Evolutionary conservation across 2,888 invertebrate genomes (phyloP).

Genomic region (Drosophila fungiperda): DNA sequence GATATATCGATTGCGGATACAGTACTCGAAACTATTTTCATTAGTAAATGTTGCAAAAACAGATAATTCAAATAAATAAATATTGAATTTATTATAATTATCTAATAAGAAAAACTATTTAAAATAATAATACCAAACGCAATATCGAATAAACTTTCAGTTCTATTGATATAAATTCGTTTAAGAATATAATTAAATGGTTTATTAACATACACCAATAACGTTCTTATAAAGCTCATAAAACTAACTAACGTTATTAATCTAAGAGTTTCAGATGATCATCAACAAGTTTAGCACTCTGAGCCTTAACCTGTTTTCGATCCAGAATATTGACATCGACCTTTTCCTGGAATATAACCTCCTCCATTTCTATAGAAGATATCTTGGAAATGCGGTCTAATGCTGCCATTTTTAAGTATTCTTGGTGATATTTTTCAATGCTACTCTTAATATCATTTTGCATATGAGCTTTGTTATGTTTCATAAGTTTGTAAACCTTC

Average conservation of each 20-base stretch:
- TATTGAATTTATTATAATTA: too few species aligned
- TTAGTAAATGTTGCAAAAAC: too few species aligned
- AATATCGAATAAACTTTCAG: not conserved
- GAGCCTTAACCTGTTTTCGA: slow-evolving; percentile 81
- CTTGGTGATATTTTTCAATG: slow-evolving; percentile 65
- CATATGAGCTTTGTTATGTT: slow-evolving; percentile 44
- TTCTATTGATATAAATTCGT: not conserved
- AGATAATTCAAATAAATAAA: too few species aligned
- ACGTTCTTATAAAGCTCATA: not conserved
- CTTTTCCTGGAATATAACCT: slow-evolving; percentile 64
- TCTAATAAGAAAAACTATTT: too few species aligned
- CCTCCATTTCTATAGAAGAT: slow-evolving; percentile 26
- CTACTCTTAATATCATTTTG: slow-evolving; percentile 6
- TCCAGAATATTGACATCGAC: slow-evolving; percentile 69
- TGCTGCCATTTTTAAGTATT: slow-evolving; percentile 45
- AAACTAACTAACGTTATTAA: not conserved
- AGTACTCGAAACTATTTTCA: too few species aligned
- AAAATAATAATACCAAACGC: not conserved
- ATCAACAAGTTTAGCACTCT: slow-evolving; percentile 82
- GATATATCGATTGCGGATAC: too few species aligned
- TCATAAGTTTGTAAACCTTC: slow-evolving; percentile 71
- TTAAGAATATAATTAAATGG: not conserved
- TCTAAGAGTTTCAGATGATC: slow-evolving; percentile 47
- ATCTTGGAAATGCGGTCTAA: not conserved
- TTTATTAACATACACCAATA: not conserved